Evolutionary conservation across 2,888 invertebrate species (phyloP).

Genomic region (Choreutis nemorana): DNA sequence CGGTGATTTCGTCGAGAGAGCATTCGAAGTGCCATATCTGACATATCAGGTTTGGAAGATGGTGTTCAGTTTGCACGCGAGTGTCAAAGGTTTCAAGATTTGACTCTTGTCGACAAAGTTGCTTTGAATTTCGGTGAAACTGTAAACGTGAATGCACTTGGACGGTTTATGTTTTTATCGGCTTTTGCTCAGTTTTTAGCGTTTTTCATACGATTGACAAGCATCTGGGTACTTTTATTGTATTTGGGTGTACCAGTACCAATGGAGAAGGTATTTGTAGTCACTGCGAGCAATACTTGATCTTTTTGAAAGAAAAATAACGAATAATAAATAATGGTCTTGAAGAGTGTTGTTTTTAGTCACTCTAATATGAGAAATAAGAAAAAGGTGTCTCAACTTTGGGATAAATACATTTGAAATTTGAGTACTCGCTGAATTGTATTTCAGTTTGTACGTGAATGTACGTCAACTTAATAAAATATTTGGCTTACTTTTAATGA

Average conservation of each 20-base stretch:
- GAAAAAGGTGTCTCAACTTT: conserved; percentile 18
- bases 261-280: conserved; percentile 27
- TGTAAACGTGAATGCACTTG: conserved; percentile 22
- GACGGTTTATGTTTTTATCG: conserved; percentile 15
- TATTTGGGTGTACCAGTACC: conserved; percentile 22
- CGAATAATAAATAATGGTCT: conserved; percentile 28
- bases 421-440: conserved; percentile 32
- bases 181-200: conserved; percentile 19
- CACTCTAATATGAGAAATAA: conserved; percentile 17
- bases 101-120: conserved; percentile 25
- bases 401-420: conserved; percentile 26
- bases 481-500: conserved; percentile 26
- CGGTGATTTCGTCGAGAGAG: conserved; percentile 34
- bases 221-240: conserved; percentile 23
- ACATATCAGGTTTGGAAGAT: conserved; percentile 28
- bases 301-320: conserved; percentile 24
- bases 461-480: conserved; percentile 18
- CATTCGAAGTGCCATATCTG: conserved; percentile 21
- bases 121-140: conserved; percentile 23
- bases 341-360: too few relatives aligned
- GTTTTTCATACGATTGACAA: conserved; percentile 20
- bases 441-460: conserved; percentile 26
- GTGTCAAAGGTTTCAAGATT: conserved; percentile 18
- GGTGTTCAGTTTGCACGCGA: conserved; percentile 23
- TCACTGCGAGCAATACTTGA: conserved; percentile 25